Conservation (phyloP, 2,797 vertebrate species). For the Ara ararauna region DNA sequence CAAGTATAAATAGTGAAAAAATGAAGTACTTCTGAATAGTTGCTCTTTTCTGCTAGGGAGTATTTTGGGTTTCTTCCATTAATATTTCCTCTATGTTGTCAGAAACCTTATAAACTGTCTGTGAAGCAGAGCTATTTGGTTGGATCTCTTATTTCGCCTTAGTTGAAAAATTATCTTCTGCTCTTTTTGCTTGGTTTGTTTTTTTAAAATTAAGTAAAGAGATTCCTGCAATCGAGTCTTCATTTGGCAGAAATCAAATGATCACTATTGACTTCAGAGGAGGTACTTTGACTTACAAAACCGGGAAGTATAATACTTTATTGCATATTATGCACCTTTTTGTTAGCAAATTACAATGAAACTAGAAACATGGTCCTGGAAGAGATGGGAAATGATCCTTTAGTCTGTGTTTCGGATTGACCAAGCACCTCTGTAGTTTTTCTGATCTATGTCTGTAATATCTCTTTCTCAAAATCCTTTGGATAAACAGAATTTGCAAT, state of each 20-base stretch:
- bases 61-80: not conserved
- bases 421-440: not conserved
- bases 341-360: not conserved
- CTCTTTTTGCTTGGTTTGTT: not conserved
- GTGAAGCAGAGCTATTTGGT: not conserved
- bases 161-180: not conserved
- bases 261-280: not conserved
- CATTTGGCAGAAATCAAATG: not conserved
- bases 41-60: not conserved
- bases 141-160: not conserved
- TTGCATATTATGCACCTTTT: not conserved
- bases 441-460: not conserved
- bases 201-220: not conserved
- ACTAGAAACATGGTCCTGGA: not conserved
- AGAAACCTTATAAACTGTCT: not conserved
- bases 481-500: not conserved
- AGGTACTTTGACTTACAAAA: not conserved
- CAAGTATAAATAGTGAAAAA: not conserved
- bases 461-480: not conserved
- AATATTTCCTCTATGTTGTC: not conserved
- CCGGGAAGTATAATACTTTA: not conserved
- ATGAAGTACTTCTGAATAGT: not conserved
- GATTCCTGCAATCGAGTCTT: not conserved
- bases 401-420: not conserved
- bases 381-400: not conserved